Conservation (phyloP, 2,113 vertebrate genomes). For the Psettodes erumei region DNA sequence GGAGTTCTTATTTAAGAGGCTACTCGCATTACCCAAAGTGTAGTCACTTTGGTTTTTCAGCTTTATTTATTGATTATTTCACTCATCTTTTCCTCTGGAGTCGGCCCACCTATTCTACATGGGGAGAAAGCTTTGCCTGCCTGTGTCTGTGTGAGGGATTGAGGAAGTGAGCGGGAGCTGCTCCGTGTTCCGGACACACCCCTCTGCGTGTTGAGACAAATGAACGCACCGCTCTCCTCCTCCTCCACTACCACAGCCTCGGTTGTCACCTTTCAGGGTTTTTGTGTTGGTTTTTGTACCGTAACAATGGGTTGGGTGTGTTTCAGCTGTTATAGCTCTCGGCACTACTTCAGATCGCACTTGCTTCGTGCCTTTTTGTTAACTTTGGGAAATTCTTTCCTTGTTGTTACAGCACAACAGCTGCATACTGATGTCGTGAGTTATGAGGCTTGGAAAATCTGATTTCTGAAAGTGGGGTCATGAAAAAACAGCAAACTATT, state of each 20-base stretch:
- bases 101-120: too few species aligned
- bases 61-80: too few species aligned
- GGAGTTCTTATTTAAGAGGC: too few species aligned
- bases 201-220: constrained; percentile 63
- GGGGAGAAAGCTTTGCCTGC: neutral
- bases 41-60: too few species aligned
- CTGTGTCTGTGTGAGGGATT: constrained; percentile 1
- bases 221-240: constrained; percentile 20
- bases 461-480: neutral
- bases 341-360: too few species aligned
- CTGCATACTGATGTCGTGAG: neutral
- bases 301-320: neutral
- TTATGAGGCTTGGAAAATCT: neutral
- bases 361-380: neutral
- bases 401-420: neutral
- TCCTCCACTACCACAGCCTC: constrained; percentile 9
- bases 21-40: too few species aligned
- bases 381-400: too few species aligned
- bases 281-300: too few species aligned
- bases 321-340: neutral
- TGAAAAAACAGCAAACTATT: too few species aligned
- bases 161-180: constrained; percentile 70
- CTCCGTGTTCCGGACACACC: constrained; percentile 70
- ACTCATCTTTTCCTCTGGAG: too few species aligned
- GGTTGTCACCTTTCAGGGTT: neutral